Evolutionary conservation across 2,888 invertebrate genomes (phyloP).

Genomic region (Dione juno): DNA sequence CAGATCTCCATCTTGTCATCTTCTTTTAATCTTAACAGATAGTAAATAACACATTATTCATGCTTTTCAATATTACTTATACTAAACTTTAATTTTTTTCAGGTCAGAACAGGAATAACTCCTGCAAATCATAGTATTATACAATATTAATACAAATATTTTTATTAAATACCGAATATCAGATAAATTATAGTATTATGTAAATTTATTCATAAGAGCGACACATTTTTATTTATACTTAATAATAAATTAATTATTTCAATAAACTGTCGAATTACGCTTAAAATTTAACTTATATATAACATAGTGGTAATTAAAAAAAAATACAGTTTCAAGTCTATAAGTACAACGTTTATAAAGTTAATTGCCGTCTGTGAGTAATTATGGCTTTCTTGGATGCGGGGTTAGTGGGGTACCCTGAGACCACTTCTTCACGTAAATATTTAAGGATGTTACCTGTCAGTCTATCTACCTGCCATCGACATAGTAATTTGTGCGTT

Average conservation of each 20-base stretch:
- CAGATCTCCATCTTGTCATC: too few relatives aligned
- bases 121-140: too few relatives aligned
- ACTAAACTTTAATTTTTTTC: too few relatives aligned
- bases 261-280: background rate
- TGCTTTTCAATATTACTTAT: too few relatives aligned
- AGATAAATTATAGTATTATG: too few relatives aligned
- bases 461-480: conserved; percentile 54
- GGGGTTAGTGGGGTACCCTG: conserved; percentile 59
- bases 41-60: too few relatives aligned
- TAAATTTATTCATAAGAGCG: too few relatives aligned
- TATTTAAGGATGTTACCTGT: conserved; percentile 53
- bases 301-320: background rate
- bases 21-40: too few relatives aligned
- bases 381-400: conserved; percentile 62
- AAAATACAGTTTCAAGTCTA: background rate
- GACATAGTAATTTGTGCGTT: background rate
- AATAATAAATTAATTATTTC: background rate
- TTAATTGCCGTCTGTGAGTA: conserved; percentile 45
- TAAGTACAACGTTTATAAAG: conserved; percentile 39
- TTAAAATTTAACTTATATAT: background rate
- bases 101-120: too few relatives aligned
- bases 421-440: conserved; percentile 44
- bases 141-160: too few relatives aligned
- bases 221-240: too few relatives aligned
- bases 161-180: too few relatives aligned